These are phyloP conservation scores for Scrobipalpa costella DNA, from an alignment of 2,888 invertebrate genomes.

Conservation along the genomic window DNA sequence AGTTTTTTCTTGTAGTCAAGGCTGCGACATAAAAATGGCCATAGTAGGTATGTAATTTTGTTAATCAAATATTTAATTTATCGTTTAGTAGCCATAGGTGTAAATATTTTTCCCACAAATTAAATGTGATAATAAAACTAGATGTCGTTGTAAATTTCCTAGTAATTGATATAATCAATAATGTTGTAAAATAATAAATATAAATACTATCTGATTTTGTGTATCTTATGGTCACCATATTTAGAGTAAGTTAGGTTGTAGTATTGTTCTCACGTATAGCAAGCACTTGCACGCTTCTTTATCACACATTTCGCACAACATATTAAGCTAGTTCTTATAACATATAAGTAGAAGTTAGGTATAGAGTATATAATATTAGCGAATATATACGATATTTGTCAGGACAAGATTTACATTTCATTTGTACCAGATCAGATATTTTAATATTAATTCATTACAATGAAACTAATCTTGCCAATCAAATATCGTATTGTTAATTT, in stretches of 20 bases:
- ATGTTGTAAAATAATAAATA: neutral
- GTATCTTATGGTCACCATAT: neutral
- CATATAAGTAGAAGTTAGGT: neutral
- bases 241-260: neutral
- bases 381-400: neutral
- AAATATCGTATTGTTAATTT: neutral
- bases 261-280: neutral
- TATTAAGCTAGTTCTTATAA: neutral
- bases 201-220: neutral
- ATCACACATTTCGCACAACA: neutral
- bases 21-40: too few species aligned
- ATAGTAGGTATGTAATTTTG: neutral
- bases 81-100: neutral
- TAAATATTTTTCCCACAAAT: slow-evolving; percentile 23
- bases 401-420: neutral
- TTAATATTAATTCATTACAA: too few species aligned
- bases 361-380: neutral
- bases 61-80: neutral
- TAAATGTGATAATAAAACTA: slow-evolving; percentile 27
- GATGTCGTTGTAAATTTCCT: neutral
- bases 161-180: neutral
- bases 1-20: too few species aligned
- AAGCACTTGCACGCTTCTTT: slow-evolving; percentile 4
- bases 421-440: too few species aligned
- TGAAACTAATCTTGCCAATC: neutral